These are phyloP conservation scores for Drosophila meridionalis DNA, from an alignment of 2,888 invertebrate genomes.

Conservation along the genomic window DNA sequence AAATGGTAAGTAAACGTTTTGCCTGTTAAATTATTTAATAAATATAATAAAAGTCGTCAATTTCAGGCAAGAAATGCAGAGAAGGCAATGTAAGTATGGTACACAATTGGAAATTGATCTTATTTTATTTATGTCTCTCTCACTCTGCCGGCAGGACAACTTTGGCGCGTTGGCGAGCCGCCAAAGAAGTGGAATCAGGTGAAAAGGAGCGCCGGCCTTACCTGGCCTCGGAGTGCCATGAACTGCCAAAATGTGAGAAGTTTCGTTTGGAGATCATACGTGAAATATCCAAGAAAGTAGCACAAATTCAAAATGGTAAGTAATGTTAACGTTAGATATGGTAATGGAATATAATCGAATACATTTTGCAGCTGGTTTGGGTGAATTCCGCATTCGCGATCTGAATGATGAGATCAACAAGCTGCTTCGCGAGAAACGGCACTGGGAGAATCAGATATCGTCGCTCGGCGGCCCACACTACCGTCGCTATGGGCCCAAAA, in stretches of 20 bases:
- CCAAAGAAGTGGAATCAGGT: slow-evolving; percentile 96
- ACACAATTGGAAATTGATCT: neutral
- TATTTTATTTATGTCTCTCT: neutral
- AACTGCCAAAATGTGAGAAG: slow-evolving; percentile 96
- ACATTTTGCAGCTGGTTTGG: slow-evolving; percentile 93
- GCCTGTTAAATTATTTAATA: slow-evolving; percentile 5
- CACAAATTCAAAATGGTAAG: slow-evolving; percentile 98
- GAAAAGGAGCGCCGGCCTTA: slow-evolving; percentile 95
- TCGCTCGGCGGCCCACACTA: slow-evolving; percentile 98
- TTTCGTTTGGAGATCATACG: slow-evolving; percentile 98
- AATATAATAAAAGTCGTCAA: slow-evolving; percentile 47
- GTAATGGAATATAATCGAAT: neutral
- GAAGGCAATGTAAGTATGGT: slow-evolving; percentile 95
- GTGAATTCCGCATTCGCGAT: slow-evolving; percentile 98
- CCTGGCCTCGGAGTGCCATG: slow-evolving; percentile 97
- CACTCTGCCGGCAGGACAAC: slow-evolving; percentile 90
- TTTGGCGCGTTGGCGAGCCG: slow-evolving; percentile 98
- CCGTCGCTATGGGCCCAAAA: slow-evolving; percentile 94
- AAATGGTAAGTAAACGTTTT: slow-evolving; percentile 67
- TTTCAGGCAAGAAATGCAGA: slow-evolving; percentile 97
- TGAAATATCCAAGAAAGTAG: slow-evolving; percentile 99
- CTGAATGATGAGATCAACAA: slow-evolving; percentile 99
- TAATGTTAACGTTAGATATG: too few species aligned
- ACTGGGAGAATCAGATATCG: slow-evolving; percentile 99
- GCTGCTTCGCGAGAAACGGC: slow-evolving; percentile 96